Percentiles rank a stretch among this genome's conserved stretches.
These are phyloP conservation scores for Drosophila nigromelanica DNA, from an alignment of 1,140 invertebrate genomes.

Conservation along the genomic window DNA sequence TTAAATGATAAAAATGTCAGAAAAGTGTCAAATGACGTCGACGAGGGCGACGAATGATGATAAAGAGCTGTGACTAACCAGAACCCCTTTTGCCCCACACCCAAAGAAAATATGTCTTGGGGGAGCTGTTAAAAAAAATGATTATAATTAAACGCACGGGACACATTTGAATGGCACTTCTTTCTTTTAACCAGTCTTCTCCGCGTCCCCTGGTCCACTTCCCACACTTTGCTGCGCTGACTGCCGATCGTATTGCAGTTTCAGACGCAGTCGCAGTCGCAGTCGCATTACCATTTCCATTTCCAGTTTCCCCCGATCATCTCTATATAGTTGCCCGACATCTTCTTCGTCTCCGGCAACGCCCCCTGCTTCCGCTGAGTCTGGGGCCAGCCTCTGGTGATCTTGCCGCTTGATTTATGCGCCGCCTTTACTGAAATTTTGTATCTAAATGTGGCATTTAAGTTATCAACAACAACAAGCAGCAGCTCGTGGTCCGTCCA, in stretches of 20 bases:
- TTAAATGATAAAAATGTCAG: slow-evolving; percentile 81
- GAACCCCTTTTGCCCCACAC: slow-evolving; percentile 21
- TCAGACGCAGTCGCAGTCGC: slow-evolving; percentile 9
- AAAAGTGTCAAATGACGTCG: slow-evolving; percentile 77
- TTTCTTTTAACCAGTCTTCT: slow-evolving; percentile 36
- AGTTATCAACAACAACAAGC: slow-evolving; percentile 72
- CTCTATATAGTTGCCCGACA: too few relatives aligned
- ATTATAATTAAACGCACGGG: slow-evolving; percentile 77
- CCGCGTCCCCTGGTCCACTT: slow-evolving; percentile 4
- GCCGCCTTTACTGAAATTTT: slow-evolving; percentile 74
- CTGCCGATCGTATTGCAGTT: slow-evolving; percentile 61
- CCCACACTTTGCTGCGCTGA: slow-evolving; percentile 15
- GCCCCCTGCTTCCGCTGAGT: slow-evolving; percentile 62
- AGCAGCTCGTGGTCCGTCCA: slow-evolving; percentile 19
- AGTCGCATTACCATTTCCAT: slow-evolving; percentile 14
- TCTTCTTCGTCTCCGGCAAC: slow-evolving; percentile 21
- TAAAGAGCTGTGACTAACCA: slow-evolving; percentile 71
- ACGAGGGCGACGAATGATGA: slow-evolving; percentile 79
- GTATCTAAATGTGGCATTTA: slow-evolving; percentile 81
- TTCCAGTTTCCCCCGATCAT: slow-evolving; percentile 4
- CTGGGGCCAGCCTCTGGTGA: slow-evolving; percentile 57
- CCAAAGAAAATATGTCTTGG: slow-evolving; percentile 3
- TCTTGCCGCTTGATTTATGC: slow-evolving; percentile 77
- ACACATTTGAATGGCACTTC: slow-evolving; percentile 56
- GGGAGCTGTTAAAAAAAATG: slow-evolving; percentile 56